A percentile compares a stretch with the other conserved stretches of the same genome.
These are phyloP conservation scores for Polydrusus pterygomalis DNA, from an alignment of 2,888 invertebrate genomes.

Conservation along the genomic window DNA sequence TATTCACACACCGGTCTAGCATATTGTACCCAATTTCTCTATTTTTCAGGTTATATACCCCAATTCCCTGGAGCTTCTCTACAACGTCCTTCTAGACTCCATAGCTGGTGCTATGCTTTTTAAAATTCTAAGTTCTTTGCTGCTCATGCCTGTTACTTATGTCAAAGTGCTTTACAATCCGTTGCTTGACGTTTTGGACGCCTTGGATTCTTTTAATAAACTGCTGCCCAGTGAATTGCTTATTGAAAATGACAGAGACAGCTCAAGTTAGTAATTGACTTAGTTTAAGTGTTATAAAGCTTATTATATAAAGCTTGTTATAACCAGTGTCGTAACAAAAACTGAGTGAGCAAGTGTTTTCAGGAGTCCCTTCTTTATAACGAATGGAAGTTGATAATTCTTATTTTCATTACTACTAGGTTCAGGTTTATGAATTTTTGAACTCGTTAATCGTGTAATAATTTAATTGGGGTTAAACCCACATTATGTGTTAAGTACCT, in stretches of 20 bases:
- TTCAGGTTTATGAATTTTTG: too few relatives aligned
- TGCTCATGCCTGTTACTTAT: slow-evolving; percentile 73
- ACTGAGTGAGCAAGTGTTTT: too few relatives aligned
- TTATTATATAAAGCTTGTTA: too few relatives aligned
- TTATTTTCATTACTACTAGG: too few relatives aligned
- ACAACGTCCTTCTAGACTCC: slow-evolving; percentile 74
- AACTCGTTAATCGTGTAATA: too few relatives aligned
- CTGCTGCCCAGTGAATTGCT: slow-evolving; percentile 69
- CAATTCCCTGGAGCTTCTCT: slow-evolving; percentile 69
- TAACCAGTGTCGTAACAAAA: too few relatives aligned
- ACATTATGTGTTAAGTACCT: too few relatives aligned
- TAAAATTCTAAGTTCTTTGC: slow-evolving; percentile 75
- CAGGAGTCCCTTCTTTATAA: too few relatives aligned
- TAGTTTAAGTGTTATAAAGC: too few relatives aligned
- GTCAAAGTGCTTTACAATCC: slow-evolving; percentile 68
- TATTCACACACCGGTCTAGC: not conserved
- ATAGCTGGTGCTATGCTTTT: slow-evolving; percentile 77
- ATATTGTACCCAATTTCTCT: not conserved
- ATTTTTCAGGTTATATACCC: slow-evolving; percentile 61
- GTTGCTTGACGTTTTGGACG: slow-evolving; percentile 69
- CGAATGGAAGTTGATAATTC: too few relatives aligned
- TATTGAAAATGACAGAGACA: slow-evolving; percentile 65
- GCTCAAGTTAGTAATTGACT: slow-evolving; percentile 60
- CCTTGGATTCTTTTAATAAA: slow-evolving; percentile 70
- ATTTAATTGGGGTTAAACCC: too few relatives aligned